Percentiles rank a stretch among this genome's conserved stretches.
These are phyloP conservation scores for Mythimna loreyi DNA, from an alignment of 2,888 invertebrate genomes.

Conservation along the genomic window DNA sequence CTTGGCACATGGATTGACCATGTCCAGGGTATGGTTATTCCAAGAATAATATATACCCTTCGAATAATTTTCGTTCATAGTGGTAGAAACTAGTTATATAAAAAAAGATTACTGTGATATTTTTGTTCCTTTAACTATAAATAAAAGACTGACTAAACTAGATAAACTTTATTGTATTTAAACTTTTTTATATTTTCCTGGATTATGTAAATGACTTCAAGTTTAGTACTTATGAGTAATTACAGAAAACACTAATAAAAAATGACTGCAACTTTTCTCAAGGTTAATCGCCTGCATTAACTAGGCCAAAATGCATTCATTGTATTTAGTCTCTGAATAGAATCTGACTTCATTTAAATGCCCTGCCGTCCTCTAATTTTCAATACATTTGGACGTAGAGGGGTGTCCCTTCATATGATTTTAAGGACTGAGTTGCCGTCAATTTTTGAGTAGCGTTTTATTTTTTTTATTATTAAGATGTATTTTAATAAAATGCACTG, in stretches of 20 bases:
- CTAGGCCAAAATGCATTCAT: not conserved
- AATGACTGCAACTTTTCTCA: not conserved
- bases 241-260: constrained; percentile 9
- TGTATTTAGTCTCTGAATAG: not conserved
- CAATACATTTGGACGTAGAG: not conserved
- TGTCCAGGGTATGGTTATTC: too few species aligned
- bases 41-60: too few species aligned
- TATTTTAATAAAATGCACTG: not conserved
- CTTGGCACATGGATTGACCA: too few species aligned
- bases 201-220: not conserved
- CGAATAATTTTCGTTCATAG: too few species aligned
- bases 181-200: not conserved
- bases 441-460: constrained; percentile 3
- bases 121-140: constrained; percentile 17
- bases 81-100: too few species aligned
- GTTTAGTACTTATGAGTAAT: not conserved
- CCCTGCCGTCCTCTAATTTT: not conserved
- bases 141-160: constrained; percentile 21
- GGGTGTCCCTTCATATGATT: not conserved
- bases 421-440: not conserved
- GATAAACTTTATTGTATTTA: constrained; percentile 6
- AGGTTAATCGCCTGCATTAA: too few species aligned
- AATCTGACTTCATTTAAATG: not conserved
- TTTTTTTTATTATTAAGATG: constrained; percentile 4
- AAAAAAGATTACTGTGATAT: too few species aligned